Evolutionary conservation across 2,888 invertebrate genomes (phyloP), one percentile per base, ranked within the genome.

Genomic region (Idaea dimidiata): DNA sequence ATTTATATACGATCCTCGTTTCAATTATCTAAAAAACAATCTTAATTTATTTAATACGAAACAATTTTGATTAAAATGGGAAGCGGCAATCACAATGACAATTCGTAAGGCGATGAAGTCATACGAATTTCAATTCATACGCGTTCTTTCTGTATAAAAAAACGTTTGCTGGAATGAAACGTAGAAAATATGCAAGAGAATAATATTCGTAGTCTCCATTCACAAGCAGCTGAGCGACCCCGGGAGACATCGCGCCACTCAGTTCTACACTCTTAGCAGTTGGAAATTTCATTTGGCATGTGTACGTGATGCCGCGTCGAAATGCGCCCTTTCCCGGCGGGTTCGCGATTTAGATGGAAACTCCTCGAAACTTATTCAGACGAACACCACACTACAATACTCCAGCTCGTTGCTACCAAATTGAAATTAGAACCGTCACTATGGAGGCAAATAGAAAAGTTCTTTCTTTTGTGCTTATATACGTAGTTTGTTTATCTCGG

Each of bases 241-340:
- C 61, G 65, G 33, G 79, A 76, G 83, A 79, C 66, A 67, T 67
- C 68, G 71, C 70, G 66, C 75, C 69, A 72, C 70, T 70, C 75
- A 76, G 76, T 77, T 76, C 73, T 79, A 77, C 80, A 78, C 80
- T 78, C 79, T 82, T 79, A 81, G 79, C 82, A 79, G 84, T 87
- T 82, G 81, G 83, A 87, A 89, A 89, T 89, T 90, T 89, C 87
- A 89, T 90, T 90, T 86, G 82, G 81, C 71, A 82, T 75, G 76
- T 69, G 86, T 89, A 91, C 91, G 91, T 91, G 91, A 84, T 75
- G 72, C 79, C 80, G 81, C 72, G 76, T 74, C 77, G 83, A 84
- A 90, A 89, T 87, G 84, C 79, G 79, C 81, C 82, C 83, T 79
- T 80, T 84, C 80, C 75, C 72, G 67, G 72, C 82, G 79, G 83